Evolutionary conservation across 2,888 invertebrate genomes (phyloP), one percentile per base, ranked within the genome.

Genomic region (Helobdella robusta): DNA sequence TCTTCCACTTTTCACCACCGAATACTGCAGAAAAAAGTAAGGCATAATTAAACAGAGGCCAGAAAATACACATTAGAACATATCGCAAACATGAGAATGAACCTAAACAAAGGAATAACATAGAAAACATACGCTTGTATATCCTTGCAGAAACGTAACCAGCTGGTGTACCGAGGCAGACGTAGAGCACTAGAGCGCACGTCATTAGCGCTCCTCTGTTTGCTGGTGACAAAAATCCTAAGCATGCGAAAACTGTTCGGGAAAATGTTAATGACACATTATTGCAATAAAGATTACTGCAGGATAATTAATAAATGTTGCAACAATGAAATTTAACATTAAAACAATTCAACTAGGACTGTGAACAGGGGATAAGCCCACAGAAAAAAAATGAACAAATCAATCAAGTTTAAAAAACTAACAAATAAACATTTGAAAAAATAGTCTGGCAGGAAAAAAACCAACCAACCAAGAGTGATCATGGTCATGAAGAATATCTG

Each of bases 121-220:
- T 18, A 64, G 30, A 63, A 35, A 32, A 71, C 77, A 74, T 73
- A 81, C 93, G 93, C 83, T 98, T 98, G 82, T 98, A 98, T 74
- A 98, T 86, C 73, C 97, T 83, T 0, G 98, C 93, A 66, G 95
- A 93, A 48, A 93, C 89, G 81, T 92, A 98, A 3, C 98, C 98
- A 63, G 97, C 94, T 0, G 91, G 91, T 0, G 93, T 92, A 15
- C 97, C 97, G 36, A 98, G 84, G 70, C 94, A 86, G n/a, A 97
- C 97, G 82, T 90, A 98, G 69, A 94, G 84, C 0, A 97, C 90
- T 84, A 98, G 86, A 32, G 93, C 89, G 78, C 95, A 97, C 0
- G 97, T 98, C 95, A 98, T 98, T 68, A 98, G 81, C 0, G 95
- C 93, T 8, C 98, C 98, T 74, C 98, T 86, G 82, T 98, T 97